phyloP scores from a whole-genome alignment of 92 coral and sea anemone species.

The Desmophyllum pertusum region DNA sequence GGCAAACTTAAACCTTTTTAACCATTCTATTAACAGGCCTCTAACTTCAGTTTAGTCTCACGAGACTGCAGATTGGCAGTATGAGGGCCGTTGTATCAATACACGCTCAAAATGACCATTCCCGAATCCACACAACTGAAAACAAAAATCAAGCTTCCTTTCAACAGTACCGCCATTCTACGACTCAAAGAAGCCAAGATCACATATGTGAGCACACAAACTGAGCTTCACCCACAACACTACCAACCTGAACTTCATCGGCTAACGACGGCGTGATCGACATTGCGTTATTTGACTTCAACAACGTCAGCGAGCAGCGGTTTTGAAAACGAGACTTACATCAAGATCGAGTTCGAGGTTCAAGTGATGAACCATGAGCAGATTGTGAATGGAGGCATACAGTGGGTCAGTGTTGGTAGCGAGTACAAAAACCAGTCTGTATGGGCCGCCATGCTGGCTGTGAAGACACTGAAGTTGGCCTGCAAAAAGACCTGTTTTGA shows the following conservation, averaged over 20 bases:
- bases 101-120: slow-evolving; percentile 49
- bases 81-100: slow-evolving; percentile 52
- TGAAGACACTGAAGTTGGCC: slow-evolving; percentile 45
- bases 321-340: slow-evolving; percentile 8
- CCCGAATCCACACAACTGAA: slow-evolving; percentile 53
- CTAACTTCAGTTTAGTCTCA: slow-evolving; percentile 52
- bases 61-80: slow-evolving; percentile 59
- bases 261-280: slow-evolving; percentile 53
- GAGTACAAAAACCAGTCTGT: slow-evolving; percentile 67
- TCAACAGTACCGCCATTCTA: slow-evolving; percentile 52
- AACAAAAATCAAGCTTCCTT: slow-evolving; percentile 59
- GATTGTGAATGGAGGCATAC: slow-evolving; percentile 54
- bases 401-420: slow-evolving; percentile 78
- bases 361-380: slow-evolving; percentile 64
- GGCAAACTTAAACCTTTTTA: too few relatives aligned
- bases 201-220: slow-evolving; percentile 20
- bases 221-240: slow-evolving; percentile 42
- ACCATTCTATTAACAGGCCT: slow-evolving; percentile 39
- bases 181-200: slow-evolving; percentile 46
- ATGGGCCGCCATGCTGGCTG: slow-evolving; percentile 70
- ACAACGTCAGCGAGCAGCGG: slow-evolving; percentile 47
- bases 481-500: slow-evolving; percentile 63
- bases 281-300: slow-evolving; percentile 61
- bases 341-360: slow-evolving; percentile 53
- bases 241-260: slow-evolving; percentile 51